Percentiles rank a stretch among this genome's conserved stretches.
phyloP scores from a whole-genome alignment of 1,140 invertebrate species.

The Nymphalis io region DNA sequence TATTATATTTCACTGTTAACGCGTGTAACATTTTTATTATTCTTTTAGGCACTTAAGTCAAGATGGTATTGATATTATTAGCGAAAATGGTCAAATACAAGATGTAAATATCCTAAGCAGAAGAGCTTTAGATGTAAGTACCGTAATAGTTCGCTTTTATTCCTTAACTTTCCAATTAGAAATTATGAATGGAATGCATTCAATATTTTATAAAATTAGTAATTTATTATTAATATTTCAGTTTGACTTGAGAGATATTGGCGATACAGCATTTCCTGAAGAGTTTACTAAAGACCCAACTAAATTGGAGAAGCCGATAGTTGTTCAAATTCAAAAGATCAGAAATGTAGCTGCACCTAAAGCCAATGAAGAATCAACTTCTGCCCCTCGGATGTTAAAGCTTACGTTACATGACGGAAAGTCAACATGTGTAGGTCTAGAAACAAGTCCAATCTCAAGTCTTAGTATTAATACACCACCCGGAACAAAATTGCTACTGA shows the following conservation, averaged over 20 bases:
- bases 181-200: neutral
- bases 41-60: conserved; percentile 85
- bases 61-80: conserved; percentile 84
- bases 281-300: conserved; percentile 83
- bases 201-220: conserved; percentile 7
- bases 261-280: conserved; percentile 82
- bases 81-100: conserved; percentile 83
- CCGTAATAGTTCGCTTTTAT: conserved; percentile 1
- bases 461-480: conserved; percentile 88
- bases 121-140: conserved; percentile 88
- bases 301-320: conserved; percentile 85
- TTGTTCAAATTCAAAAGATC: conserved; percentile 93
- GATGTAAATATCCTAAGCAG: conserved; percentile 84
- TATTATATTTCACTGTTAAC: conserved; percentile 35
- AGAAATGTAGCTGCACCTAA: conserved; percentile 95
- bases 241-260: conserved; percentile 90
- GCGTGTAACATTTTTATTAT: conserved; percentile 48
- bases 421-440: conserved; percentile 87
- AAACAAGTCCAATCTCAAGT: conserved; percentile 84
- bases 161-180: conserved; percentile 30
- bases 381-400: conserved; percentile 91
- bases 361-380: conserved; percentile 91
- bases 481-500: conserved; percentile 86
- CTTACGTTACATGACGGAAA: conserved; percentile 92
- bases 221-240: conserved; percentile 72